phyloP scores from a whole-genome alignment of 2,113 vertebrate genomes.

The Piaya cayana region DNA sequence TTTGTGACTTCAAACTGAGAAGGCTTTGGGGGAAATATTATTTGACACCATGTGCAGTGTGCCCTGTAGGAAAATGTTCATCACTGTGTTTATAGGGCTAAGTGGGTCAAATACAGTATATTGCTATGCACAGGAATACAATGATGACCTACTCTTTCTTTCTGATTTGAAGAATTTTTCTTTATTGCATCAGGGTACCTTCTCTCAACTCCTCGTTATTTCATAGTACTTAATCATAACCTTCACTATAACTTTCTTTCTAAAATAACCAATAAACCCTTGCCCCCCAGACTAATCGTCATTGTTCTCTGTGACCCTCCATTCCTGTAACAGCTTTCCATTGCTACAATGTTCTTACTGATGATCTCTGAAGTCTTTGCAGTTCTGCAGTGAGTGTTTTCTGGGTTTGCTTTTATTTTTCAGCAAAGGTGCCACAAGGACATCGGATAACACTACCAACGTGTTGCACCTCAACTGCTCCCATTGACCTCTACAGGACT shows the following conservation, averaged over 20 bases:
- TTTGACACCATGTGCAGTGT: neutral
- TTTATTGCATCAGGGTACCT: neutral
- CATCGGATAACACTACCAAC: neutral
- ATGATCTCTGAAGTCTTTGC: neutral
- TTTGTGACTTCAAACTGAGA: neutral
- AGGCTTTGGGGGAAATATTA: neutral
- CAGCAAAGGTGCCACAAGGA: neutral
- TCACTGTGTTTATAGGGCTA: neutral
- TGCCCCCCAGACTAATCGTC: neutral
- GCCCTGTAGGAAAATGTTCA: neutral
- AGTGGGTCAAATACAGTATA: neutral
- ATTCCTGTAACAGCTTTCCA: neutral
- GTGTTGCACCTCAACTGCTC: neutral
- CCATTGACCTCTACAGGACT: accelerated
- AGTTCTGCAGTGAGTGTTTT: neutral
- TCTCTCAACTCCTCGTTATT: neutral
- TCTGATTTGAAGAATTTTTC: neutral
- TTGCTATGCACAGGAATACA: neutral
- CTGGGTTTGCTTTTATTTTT: neutral
- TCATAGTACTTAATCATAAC: neutral
- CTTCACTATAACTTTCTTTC: neutral
- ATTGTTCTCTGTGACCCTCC: neutral
- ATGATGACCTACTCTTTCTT: neutral
- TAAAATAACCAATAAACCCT: neutral
- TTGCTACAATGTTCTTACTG: neutral